A percentile compares a stretch with the other conserved stretches of the same genome.
Conservation (phyloP, 2,113 vertebrate genomes). For the Coptodon rendalli region DNA sequence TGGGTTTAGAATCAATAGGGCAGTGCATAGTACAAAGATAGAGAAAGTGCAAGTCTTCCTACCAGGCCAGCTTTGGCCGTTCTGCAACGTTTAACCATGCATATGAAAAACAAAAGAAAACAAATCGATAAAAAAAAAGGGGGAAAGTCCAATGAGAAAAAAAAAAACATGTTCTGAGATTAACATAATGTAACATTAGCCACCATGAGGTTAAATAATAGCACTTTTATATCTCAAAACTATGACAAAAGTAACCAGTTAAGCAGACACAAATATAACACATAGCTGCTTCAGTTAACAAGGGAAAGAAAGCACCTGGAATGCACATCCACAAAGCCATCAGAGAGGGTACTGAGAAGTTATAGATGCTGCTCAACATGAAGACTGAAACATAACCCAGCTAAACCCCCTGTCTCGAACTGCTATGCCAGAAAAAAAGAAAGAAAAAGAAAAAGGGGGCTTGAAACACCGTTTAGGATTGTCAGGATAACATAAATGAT, state of each 20-base stretch:
- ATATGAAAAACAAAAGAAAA: constrained; percentile 65
- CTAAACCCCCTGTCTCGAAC: background rate
- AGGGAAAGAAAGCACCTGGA: constrained; percentile 89
- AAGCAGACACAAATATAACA: constrained; percentile 23
- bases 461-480: constrained; percentile 30
- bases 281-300: constrained; percentile 51
- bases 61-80: constrained; percentile 77
- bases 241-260: constrained; percentile 64
- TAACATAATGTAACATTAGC: constrained; percentile 79
- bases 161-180: constrained; percentile 51
- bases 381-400: background rate
- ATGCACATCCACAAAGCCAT: constrained; percentile 94
- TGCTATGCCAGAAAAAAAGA: background rate
- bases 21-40: constrained; percentile 99
- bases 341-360: constrained; percentile 19
- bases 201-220: constrained; percentile 84
- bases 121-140: background rate
- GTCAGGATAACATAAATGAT: constrained; percentile 47
- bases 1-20: constrained; percentile 99
- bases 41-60: constrained; percentile 99
- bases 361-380: constrained; percentile 30
- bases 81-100: constrained; percentile 80
- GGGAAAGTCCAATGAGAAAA: constrained; percentile 58
- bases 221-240: constrained; percentile 81
- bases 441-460: background rate